Percentiles rank a stretch among this genome's conserved stretches.
Conservation (phyloP, 2,888 invertebrate species). For the Pediacus dermestoides region DNA sequence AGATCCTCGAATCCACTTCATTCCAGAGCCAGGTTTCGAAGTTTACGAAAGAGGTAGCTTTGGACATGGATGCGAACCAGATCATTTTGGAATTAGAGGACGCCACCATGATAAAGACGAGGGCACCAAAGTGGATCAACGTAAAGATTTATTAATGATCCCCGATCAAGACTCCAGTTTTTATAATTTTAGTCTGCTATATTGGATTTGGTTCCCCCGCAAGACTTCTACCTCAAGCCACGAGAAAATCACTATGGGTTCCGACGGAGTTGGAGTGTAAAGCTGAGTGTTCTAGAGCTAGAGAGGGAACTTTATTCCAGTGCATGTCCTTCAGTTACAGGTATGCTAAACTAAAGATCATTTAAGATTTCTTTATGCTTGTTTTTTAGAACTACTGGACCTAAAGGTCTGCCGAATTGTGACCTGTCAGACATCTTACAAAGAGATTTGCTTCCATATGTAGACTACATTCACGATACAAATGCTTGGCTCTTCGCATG, state of each 20-base stretch:
- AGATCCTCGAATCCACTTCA: conserved; percentile 56
- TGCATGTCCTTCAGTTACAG: conserved; percentile 76
- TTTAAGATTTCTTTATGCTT: no score
- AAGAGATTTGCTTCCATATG: conserved; percentile 68
- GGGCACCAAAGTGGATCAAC: conserved; percentile 38
- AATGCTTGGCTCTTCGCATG: conserved; percentile 75
- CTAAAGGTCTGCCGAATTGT: conserved; percentile 58
- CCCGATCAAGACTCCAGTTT: no score
- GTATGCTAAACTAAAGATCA: conserved; percentile 42
- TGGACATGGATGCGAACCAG: conserved; percentile 76
- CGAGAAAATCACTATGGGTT: conserved; percentile 63
- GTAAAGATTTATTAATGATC: conserved; percentile 28
- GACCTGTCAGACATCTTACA: conserved; percentile 74
- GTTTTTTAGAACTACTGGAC: conserved; percentile 32
- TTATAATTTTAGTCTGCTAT: conserved; percentile 69
- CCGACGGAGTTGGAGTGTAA: conserved; percentile 67
- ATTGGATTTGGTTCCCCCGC: conserved; percentile 75
- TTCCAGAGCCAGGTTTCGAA: conserved; percentile 65
- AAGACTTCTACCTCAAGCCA: conserved; percentile 61
- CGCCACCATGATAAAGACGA: conserved; percentile 34
- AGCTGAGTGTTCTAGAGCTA: conserved; percentile 59
- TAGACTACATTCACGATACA: conserved; percentile 68
- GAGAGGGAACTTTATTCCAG: conserved; percentile 58
- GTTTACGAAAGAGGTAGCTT: conserved; percentile 78
- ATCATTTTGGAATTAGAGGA: conserved; percentile 49